Evolutionary conservation across 2,888 invertebrate genomes (phyloP).

Genomic region (Microchrysa polita): DNA sequence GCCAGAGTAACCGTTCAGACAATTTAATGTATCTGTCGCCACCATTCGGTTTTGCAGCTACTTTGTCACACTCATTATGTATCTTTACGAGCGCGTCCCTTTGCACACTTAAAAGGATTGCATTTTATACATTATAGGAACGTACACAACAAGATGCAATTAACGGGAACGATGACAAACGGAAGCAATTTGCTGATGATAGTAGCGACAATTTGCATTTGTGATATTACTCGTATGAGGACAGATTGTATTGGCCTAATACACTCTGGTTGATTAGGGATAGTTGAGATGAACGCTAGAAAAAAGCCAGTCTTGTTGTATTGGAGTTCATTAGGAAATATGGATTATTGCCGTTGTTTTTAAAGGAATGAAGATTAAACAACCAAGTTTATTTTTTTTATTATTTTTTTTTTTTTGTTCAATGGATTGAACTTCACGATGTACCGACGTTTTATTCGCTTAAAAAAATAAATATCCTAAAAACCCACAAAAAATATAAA

Average conservation of each 20-base stretch:
- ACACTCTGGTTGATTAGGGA: neutral
- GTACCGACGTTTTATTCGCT: no score
- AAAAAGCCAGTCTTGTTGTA: neutral
- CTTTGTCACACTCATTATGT: slow-evolving; percentile 41
- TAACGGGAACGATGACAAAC: slow-evolving; percentile 41
- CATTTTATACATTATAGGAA: slow-evolving; percentile 5
- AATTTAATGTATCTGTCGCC: slow-evolving; percentile 32
- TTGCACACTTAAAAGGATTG: slow-evolving; percentile 1
- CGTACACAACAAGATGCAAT: slow-evolving; percentile 21
- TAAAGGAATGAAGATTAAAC: no score
- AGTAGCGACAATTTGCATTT: slow-evolving; percentile 28
- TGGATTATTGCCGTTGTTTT: no score
- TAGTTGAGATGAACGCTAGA: neutral
- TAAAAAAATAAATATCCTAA: no score
- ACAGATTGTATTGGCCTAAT: neutral
- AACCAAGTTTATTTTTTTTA: no score
- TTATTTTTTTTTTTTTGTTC: no score
- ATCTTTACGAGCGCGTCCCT: no score
- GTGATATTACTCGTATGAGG: slow-evolving; percentile 30
- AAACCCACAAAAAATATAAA: no score
- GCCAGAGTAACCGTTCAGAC: neutral
- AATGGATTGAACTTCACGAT: no score
- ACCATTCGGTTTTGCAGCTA: slow-evolving; percentile 14
- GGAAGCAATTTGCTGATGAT: slow-evolving; percentile 41
- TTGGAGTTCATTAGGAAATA: no score